Conservation (phyloP, 2,888 invertebrate genomes). For the Lasius fuliginosus region DNA sequence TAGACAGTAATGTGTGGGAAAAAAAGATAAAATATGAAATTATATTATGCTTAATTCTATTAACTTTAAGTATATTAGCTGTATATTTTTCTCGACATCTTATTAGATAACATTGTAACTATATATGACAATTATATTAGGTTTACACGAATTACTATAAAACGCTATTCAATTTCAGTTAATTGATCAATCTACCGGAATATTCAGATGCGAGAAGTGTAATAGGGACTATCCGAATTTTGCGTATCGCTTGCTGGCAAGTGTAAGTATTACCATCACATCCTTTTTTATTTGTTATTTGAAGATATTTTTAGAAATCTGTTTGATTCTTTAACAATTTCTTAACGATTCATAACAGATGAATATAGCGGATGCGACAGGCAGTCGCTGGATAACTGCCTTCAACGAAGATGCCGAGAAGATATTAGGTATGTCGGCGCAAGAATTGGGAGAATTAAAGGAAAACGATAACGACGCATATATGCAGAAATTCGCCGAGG, state of each 20-base stretch:
- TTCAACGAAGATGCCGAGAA: conserved; percentile 95
- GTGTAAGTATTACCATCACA: conserved; percentile 87
- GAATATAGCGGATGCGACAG: conserved; percentile 95
- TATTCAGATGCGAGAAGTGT: conserved; percentile 98
- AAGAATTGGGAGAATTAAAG: conserved; percentile 93
- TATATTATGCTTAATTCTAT: neutral
- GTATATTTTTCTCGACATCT: neutral
- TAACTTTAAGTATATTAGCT: neutral
- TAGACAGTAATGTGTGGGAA: neutral
- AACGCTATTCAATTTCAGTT: conserved; percentile 85
- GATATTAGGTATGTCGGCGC: conserved; percentile 90
- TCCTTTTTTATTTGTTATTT: neutral
- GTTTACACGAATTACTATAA: neutral
- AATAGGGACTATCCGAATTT: conserved; percentile 93
- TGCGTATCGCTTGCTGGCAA: conserved; percentile 92
- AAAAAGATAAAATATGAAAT: neutral
- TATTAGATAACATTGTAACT: neutral
- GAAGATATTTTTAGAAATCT: neutral
- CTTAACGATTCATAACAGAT: conserved; percentile 88
- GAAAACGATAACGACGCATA: conserved; percentile 90
- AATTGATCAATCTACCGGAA: conserved; percentile 94
- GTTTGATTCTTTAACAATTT: conserved; percentile 18
- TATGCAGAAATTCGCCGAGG: conserved; percentile 90
- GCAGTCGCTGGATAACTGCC: conserved; percentile 95
- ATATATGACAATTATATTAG: neutral